These are phyloP conservation scores for Microchirus variegatus DNA, from an alignment of 2,797 vertebrate species.

Conservation along the genomic window DNA sequence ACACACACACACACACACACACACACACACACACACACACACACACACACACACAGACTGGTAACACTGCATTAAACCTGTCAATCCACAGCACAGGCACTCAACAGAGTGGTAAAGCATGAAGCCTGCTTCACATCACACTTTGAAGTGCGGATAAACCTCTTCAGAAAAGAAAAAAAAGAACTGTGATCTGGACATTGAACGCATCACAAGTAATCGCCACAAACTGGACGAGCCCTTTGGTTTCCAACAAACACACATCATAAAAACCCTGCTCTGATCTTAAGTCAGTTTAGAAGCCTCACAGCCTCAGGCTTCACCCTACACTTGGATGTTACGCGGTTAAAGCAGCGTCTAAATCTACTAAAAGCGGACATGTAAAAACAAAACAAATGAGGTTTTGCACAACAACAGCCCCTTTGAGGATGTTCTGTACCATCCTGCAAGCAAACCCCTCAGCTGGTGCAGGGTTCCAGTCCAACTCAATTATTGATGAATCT, in stretches of 20 bases:
- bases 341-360: conserved; percentile 15
- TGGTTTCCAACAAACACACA: background rate
- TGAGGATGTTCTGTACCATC: conserved; percentile 39
- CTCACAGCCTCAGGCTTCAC: conserved; percentile 11
- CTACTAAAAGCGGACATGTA: conserved; percentile 7
- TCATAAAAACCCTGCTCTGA: conserved; percentile 23
- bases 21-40: too few relatives aligned
- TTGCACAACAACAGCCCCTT: conserved; percentile 20
- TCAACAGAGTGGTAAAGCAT: conserved; percentile 9
- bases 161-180: background rate
- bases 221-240: conserved; percentile 16
- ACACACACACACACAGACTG: conserved; percentile 23
- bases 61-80: conserved; percentile 20
- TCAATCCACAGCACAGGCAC: conserved; percentile 28
- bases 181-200: conserved; percentile 10
- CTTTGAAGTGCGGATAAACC: background rate
- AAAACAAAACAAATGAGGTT: conserved; percentile 25
- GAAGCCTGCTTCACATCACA: background rate
- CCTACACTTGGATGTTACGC: conserved; percentile 8
- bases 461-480: conserved; percentile 66
- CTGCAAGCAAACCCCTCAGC: conserved; percentile 63
- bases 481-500: conserved; percentile 80
- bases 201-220: conserved; percentile 3
- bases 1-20: too few relatives aligned
- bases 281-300: conserved; percentile 22